Percentiles rank a stretch among this genome's conserved stretches.
phyloP scores from a whole-genome alignment of 1,140 invertebrate genomes.

The Chrysopa pallens region DNA sequence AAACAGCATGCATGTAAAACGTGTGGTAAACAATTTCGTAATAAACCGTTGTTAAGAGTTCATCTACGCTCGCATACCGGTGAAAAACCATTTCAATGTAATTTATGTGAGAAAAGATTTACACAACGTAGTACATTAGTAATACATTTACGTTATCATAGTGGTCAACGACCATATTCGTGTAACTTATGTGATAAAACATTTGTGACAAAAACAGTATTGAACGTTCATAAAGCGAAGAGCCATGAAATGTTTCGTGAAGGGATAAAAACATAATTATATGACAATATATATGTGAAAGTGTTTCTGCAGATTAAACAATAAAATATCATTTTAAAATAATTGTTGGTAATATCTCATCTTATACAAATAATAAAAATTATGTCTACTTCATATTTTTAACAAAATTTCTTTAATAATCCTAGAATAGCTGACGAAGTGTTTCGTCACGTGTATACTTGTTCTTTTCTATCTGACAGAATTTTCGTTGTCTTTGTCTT shows the following conservation, averaged over 20 bases:
- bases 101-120: slow-evolving; percentile 7
- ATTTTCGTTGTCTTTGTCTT: too few species aligned
- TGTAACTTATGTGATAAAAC: slow-evolving; percentile 19
- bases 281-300: too few species aligned
- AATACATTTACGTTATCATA: slow-evolving; percentile 37
- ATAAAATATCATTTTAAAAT: too few species aligned
- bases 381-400: too few species aligned
- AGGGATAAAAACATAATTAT: too few species aligned
- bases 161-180: slow-evolving; percentile 40
- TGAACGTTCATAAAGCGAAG: not conserved
- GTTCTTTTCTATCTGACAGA: too few species aligned
- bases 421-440: too few species aligned
- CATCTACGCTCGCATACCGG: slow-evolving; percentile 5
- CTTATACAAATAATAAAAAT: too few species aligned
- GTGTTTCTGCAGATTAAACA: too few species aligned
- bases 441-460: too few species aligned
- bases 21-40: slow-evolving; percentile 18
- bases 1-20: slow-evolving; percentile 13
- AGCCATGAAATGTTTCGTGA: not conserved
- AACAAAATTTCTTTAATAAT: too few species aligned
- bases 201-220: not conserved
- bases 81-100: not conserved
- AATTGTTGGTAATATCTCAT: too few species aligned
- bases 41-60: slow-evolving; percentile 12
- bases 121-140: slow-evolving; percentile 17